Conservation (phyloP, 2,113 vertebrate genomes). For the Turnix velox region DNA sequence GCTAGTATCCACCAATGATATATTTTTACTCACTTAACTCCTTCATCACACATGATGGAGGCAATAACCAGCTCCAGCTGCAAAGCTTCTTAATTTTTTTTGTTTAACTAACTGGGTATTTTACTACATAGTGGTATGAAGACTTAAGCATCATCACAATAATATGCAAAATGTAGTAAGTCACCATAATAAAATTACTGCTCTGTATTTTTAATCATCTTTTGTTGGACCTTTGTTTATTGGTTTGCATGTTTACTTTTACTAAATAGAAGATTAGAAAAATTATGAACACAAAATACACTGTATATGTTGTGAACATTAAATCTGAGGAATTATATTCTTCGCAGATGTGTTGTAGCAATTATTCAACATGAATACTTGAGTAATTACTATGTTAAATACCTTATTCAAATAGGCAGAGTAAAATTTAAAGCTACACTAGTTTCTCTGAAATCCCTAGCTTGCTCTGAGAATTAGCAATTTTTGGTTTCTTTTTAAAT, state of each 20-base stretch:
- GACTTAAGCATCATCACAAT: not conserved
- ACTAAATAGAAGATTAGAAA: constrained; percentile 7
- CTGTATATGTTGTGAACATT: constrained; percentile 4
- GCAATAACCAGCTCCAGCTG: not conserved
- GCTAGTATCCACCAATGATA: not conserved
- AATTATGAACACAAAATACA: not conserved
- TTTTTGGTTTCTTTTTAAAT: not conserved
- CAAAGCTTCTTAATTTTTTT: not conserved
- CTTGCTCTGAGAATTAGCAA: not conserved
- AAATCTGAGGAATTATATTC: constrained; percentile 20
- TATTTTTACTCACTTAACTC: not conserved
- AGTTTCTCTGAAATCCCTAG: not conserved
- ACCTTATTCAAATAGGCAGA: constrained; percentile 45
- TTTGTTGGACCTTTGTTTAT: not conserved
- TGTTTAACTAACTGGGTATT: not conserved
- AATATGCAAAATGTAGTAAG: not conserved
- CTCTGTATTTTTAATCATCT: constrained; percentile 2
- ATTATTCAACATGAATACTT: constrained; percentile 58
- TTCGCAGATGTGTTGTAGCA: constrained; percentile 53
- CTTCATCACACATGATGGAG: not conserved
- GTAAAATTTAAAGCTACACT: constrained; percentile 36
- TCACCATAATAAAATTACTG: constrained; percentile 21
- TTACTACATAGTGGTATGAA: not conserved
- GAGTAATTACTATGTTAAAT: constrained; percentile 62
- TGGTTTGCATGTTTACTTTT: not conserved